Evolutionary conservation across 1,140 invertebrate genomes (phyloP), one percentile per base, ranked within the genome.

Genomic region (Apis dorsata): DNA sequence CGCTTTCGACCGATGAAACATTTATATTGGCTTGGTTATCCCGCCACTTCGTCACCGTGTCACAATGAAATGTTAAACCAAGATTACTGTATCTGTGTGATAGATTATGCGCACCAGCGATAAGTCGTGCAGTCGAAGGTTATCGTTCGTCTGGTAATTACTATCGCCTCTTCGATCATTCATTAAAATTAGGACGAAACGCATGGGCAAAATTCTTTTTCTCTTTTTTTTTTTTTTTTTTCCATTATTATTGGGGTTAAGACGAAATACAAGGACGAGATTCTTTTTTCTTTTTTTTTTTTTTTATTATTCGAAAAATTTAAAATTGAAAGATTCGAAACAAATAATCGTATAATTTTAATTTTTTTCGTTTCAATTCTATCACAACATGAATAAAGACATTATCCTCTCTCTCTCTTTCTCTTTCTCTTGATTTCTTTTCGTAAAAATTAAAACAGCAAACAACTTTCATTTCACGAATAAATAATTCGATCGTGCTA

Each of bases 141-240:
- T 86, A 86, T 86, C 85, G 70, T 78, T 44, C 68, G 62, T 24
- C 19, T 65, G 73, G 74, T 85, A 86, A 86, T 86, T 85, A 81
- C 66, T 80, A 70, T 80, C 73, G 51, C 24, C 75, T 28, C 44
- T 86, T 79, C 70, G 74, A 86, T 86, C 60, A 70, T 71, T 73
- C 57, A 62, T 81, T 63, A 60, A 75, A 19, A 44, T 21, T 49
- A 11, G 44, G 44, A 15, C 63, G 63, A 21, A 44, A 59, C 55
- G 17, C 59, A 12, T 3, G 28, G 9, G 21, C 2, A 34, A 9
- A 7, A 19, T 51, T 70, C 13, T n/a, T 10, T 71, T 49, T 24
- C 13, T 13, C 24, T 10, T 2, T 19, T 17, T 13, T 1, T 21
- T 44, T 21, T 21, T 57, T 15, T 51, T 11, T 21, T 2, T 65